Base-by-base conservation (phyloP, 2,113 vertebrate genomes). In the Ictalurus furcatus region DNA sequence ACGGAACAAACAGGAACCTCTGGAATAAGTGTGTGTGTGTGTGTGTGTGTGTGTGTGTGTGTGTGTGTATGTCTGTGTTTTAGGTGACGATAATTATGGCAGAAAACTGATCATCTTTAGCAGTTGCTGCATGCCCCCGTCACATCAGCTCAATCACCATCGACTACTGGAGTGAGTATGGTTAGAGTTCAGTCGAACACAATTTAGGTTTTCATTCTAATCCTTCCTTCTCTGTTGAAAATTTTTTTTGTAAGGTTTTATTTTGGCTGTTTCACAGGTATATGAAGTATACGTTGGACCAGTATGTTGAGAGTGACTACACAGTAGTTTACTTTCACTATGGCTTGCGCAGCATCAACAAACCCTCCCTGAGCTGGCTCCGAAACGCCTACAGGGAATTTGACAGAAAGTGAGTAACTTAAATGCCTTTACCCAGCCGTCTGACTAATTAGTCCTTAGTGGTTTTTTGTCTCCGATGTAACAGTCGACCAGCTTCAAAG, bases 221-320 rank as follows among this genome's bases (percentile, higher is more conserved):
- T 56, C 28, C 2, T 56, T 56, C 16, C 14, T 19, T 81, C 28
- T 82, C 14, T 80, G 52, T 9, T 59, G 1, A 34, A 81, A 63
- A 21, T 54, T 54, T 0, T 44, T 63, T 12, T 44, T 44, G 23
- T 56, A 73, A n/a, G 16, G 30, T 44, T 30, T n/a, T 48, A 34
- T 81, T 9, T 85, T 23, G 28, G 6, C n/a, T 78, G 12, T 28
- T 52, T 44, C 40, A 52, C 93, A 98, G 97, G 93, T 98, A 97
- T 59, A 87, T 98, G 90, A 97, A 97, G 92, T 95, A 96, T 93
- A 96, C 96, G 0, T 76, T 98, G 93, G 97, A 97, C 92, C 96
- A 97, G 94, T 96, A 96, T 0, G 96, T 98, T 88, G 96, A 97
- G 92, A 96, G 95, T 1, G 96, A 97, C 85, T 97, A 98, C 88